These are phyloP conservation scores for Solea senegalensis DNA, from an alignment of 2,113 vertebrate species.

Conservation along the genomic window DNA sequence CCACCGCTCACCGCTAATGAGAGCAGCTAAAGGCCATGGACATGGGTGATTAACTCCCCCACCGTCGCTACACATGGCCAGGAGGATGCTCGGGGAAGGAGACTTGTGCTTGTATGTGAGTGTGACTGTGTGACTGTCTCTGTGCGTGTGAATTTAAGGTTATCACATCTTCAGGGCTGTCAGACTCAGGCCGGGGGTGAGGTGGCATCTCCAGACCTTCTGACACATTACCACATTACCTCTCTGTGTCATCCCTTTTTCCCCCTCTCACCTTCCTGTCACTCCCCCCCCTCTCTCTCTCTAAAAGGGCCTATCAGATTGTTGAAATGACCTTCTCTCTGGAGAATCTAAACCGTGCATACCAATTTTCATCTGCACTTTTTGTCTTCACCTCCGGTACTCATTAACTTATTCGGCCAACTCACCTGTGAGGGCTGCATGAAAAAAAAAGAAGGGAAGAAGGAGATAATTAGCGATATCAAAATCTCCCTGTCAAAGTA, in stretches of 20 bases:
- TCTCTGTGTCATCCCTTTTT: slow-evolving; percentile 52
- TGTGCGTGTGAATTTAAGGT: slow-evolving; percentile 58
- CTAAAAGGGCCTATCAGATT: slow-evolving; percentile 71
- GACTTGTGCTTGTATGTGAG: slow-evolving; percentile 42
- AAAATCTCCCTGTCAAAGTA: slow-evolving; percentile 67
- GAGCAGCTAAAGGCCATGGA: slow-evolving; percentile 87
- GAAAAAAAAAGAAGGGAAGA: slow-evolving; percentile 69
- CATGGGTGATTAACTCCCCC: slow-evolving; percentile 85
- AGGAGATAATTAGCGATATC: slow-evolving; percentile 73
- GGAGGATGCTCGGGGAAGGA: slow-evolving; percentile 65
- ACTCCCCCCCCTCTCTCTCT: slow-evolving; percentile 40
- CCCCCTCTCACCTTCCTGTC: slow-evolving; percentile 61
- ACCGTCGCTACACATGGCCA: slow-evolving; percentile 53
- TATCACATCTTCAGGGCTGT: slow-evolving; percentile 70
- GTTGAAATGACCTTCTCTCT: slow-evolving; percentile 77
- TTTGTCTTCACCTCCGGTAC: slow-evolving; percentile 38
- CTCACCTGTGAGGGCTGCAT: slow-evolving; percentile 69
- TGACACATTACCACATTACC: slow-evolving; percentile 69
- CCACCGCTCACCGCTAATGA: slow-evolving; percentile 87
- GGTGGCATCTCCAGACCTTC: slow-evolving; percentile 64
- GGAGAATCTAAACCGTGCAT: slow-evolving; percentile 67
- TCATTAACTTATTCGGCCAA: slow-evolving; percentile 67
- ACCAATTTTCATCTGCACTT: slow-evolving; percentile 59
- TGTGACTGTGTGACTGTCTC: slow-evolving; percentile 35
- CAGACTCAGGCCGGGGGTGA: slow-evolving; percentile 56